Conservation (phyloP, 2,113 vertebrate species). For the Antennarius striatus region DNA sequence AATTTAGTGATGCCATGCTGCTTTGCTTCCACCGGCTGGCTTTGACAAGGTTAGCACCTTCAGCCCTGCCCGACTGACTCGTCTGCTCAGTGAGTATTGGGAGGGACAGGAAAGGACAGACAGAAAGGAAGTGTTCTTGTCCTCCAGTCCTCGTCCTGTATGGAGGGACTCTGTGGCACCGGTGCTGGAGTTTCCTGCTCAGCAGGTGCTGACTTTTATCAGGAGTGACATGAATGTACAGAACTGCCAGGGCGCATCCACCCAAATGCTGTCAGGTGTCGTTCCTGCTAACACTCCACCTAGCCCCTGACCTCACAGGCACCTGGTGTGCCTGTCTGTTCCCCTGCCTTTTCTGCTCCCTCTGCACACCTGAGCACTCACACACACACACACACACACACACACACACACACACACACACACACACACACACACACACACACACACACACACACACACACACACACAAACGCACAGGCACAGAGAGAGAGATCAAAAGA, state of each 20-base stretch:
- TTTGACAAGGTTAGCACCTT: slow-evolving; percentile 60
- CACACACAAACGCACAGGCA: background rate
- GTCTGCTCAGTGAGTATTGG: slow-evolving; percentile 63
- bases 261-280: slow-evolving; percentile 74
- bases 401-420: slow-evolving; percentile 1
- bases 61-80: slow-evolving; percentile 44
- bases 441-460: background rate
- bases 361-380: slow-evolving; percentile 47
- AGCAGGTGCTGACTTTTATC: slow-evolving; percentile 71
- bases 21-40: slow-evolving; percentile 50
- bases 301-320: slow-evolving; percentile 73
- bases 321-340: slow-evolving; percentile 55
- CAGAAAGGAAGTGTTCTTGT: slow-evolving; percentile 67
- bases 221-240: slow-evolving; percentile 73
- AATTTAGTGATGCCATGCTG: slow-evolving; percentile 36
- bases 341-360: slow-evolving; percentile 42
- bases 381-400: slow-evolving; percentile 18
- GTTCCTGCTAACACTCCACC: slow-evolving; percentile 74
- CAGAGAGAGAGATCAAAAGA: background rate
- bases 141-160: slow-evolving; percentile 51
- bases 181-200: slow-evolving; percentile 54
- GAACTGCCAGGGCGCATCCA: slow-evolving; percentile 76
- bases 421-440: slow-evolving; percentile 4
- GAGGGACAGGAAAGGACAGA: slow-evolving; percentile 59
- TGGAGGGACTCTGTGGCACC: slow-evolving; percentile 57